These are phyloP conservation scores for Cyprinodon brontotheroides DNA, from an alignment of 2,113 vertebrate species.

Conservation along the genomic window DNA sequence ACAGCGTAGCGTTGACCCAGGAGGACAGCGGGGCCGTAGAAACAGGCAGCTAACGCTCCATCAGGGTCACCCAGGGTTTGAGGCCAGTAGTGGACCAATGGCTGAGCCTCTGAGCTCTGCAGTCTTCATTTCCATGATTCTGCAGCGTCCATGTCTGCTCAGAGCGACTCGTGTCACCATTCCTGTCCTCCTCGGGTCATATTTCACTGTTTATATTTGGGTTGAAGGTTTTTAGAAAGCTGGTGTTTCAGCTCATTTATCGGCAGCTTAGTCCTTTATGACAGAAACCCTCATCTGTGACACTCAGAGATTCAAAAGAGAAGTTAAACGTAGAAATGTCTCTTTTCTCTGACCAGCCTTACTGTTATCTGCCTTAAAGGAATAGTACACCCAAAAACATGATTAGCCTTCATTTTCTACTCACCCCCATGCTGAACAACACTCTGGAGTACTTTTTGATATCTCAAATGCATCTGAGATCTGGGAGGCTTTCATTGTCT, in stretches of 20 bases:
- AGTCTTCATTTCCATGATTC: slow-evolving; percentile 11
- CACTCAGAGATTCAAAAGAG: too few species aligned
- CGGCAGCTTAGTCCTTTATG: too few species aligned
- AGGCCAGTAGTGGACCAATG: slow-evolving; percentile 50
- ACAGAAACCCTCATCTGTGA: too few species aligned
- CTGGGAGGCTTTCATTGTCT: too few species aligned
- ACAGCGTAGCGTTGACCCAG: slow-evolving; percentile 65
- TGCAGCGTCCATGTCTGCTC: not conserved
- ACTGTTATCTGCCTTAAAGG: too few species aligned
- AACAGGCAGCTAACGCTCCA: slow-evolving; percentile 42
- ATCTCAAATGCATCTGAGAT: too few species aligned
- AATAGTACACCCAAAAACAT: too few species aligned
- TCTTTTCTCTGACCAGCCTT: too few species aligned
- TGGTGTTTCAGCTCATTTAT: not conserved
- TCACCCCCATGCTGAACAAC: too few species aligned
- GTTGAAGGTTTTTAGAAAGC: not conserved
- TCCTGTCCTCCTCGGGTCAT: not conserved
- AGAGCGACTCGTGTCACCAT: not conserved
- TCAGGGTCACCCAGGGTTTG: slow-evolving; percentile 61
- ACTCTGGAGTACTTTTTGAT: too few species aligned
- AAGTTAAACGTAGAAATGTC: too few species aligned
- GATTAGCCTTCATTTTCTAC: too few species aligned
- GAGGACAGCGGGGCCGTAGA: slow-evolving; percentile 56
- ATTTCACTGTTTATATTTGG: not conserved
- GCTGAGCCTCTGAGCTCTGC: slow-evolving; percentile 4